phyloP scores from a whole-genome alignment of 1,140 invertebrate genomes.

The Caenorhabditis inopinata region DNA sequence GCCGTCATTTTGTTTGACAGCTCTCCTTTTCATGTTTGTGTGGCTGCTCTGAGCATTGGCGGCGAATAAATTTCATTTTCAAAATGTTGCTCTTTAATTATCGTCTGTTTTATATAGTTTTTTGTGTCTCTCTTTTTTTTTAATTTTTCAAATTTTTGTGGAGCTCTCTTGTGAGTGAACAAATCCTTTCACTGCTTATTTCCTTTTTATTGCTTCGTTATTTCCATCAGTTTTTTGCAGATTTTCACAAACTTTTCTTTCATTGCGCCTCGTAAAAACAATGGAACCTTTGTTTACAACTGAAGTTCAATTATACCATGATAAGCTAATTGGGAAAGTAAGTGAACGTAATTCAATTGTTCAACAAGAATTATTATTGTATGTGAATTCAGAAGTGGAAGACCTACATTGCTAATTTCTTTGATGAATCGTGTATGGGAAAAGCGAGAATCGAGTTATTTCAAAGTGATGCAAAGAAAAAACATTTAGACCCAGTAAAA shows the following conservation, averaged over 20 bases:
- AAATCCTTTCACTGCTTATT: background rate
- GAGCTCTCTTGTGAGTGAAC: background rate
- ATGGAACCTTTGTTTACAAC: slow-evolving; percentile 8
- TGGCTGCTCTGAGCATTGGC: slow-evolving; percentile 2
- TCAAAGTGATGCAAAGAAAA: slow-evolving; percentile 17
- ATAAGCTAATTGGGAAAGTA: slow-evolving; percentile 37
- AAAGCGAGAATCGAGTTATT: slow-evolving; percentile 23
- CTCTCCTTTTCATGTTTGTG: slow-evolving; percentile 12
- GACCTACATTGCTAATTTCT: slow-evolving; percentile 6
- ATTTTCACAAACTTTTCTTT: background rate
- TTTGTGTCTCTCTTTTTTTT: background rate
- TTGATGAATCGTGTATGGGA: background rate
- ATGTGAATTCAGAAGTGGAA: background rate
- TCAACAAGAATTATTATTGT: no score
- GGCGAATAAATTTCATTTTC: background rate
- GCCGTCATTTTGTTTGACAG: slow-evolving; percentile 29
- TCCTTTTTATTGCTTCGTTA: background rate
- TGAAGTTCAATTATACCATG: slow-evolving; percentile 13
- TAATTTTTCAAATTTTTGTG: background rate
- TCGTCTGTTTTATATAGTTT: background rate
- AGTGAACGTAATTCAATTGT: no score
- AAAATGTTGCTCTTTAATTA: background rate
- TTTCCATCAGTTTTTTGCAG: background rate
- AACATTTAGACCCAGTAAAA: slow-evolving; percentile 13
- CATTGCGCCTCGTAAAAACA: background rate